A percentile compares a stretch with the other conserved stretches of the same genome.
Conservation (phyloP, 2,797 vertebrate genomes). For the Lindbergichthys nudifrons region DNA sequence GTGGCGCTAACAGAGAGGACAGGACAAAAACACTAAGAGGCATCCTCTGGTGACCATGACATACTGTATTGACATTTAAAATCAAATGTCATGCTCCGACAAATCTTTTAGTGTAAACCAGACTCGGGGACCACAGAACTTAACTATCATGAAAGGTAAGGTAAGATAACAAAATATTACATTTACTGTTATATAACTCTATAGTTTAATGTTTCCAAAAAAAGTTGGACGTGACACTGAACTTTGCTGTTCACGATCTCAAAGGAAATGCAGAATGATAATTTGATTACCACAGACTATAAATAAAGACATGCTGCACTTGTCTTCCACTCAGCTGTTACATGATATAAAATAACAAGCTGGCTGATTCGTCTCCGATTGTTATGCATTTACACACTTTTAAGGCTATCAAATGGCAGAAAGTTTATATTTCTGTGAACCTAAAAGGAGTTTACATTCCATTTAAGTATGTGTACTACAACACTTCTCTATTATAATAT, state of each 20-base stretch:
- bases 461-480: neutral
- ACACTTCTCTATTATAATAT: neutral
- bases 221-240: neutral
- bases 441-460: neutral
- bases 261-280: conserved; percentile 42
- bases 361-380: neutral
- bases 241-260: conserved; percentile 9
- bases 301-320: conserved; percentile 34
- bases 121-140: neutral
- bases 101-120: too few relatives aligned
- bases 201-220: neutral
- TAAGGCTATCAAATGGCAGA: neutral
- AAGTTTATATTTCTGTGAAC: neutral
- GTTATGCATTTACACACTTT: conserved; percentile 6
- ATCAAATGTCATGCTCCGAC: too few relatives aligned
- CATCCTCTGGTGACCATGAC: neutral
- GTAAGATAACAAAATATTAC: neutral
- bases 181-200: neutral
- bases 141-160: neutral
- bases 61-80: neutral
- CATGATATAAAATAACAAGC: neutral
- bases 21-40: neutral
- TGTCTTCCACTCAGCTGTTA: conserved; percentile 50
- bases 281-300: conserved; percentile 52
- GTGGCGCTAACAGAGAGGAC: neutral